Evolutionary conservation across 2,113 vertebrate species (phyloP), one percentile per base, ranked within the genome.

Genomic region (Grammomys surdaster): DNA sequence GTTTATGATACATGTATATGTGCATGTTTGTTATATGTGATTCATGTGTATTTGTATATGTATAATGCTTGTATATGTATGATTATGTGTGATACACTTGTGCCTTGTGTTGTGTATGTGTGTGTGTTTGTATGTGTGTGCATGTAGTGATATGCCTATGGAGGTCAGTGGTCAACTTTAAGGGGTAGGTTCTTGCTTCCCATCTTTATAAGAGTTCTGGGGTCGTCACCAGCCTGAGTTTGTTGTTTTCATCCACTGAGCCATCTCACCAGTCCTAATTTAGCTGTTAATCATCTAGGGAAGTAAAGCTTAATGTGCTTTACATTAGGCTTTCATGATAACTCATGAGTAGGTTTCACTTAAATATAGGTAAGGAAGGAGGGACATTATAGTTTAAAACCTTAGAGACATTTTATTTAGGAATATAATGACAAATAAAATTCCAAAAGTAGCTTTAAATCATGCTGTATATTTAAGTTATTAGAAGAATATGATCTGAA

Each of bases 391-490:
- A 96, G 10, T 11, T 95, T 76, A 76, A 84, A 92, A 76, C 0
- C 43, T n/a, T 82, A 84, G 51, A 77, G 75, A 60, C 26, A 43
- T 82, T 90, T 31, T 93, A 51, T 76, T 65, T 89, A 89, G 56
- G 40, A 89, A n/a, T 91, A 28, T 94, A 85, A 33, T 89, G 80
- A 91, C 54, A 77, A 40, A 65, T 51, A 96, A 84, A 92, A 77
- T 48, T n/a, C 12, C 46, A 88, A 91, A 60, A 2, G 85, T 81
- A 81, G 51, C 80, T 95, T 86, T 70, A 65, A 94, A 93, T 60
- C 94, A 22, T 90, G 90, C 93, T 56, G 96, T 65, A 91, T 96
- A 51, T 92, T 95, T 73, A 96, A 80, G 89, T 97, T 94, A 96
- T 65, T 94, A 56, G 88, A 54, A 0, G 5, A 43, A 81, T 31